Evolutionary conservation across 2,113 vertebrate species (phyloP), one percentile per base, ranked within the genome.

Genomic region (Odobenus rosmarus): DNA sequence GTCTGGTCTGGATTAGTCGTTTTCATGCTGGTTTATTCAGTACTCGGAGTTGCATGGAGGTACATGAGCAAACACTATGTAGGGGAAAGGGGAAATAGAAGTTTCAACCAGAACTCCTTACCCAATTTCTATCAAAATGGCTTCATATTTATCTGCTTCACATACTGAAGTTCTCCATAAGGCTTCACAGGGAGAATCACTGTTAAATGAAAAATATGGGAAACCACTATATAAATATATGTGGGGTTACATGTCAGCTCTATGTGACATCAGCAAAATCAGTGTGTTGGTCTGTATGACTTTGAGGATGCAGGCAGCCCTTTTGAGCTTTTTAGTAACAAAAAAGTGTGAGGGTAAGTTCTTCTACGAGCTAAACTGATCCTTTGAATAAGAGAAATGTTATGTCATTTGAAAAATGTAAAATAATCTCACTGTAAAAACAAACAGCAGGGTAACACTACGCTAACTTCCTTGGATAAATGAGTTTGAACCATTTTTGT

Each of bases 371-470:
- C 51, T 26, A 16, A 55, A 53, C 0, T 28, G 11, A 31, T 21
- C 36, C 5, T 39, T 18, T 10, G 39, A 4, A 28, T 4, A 31
- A 4, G 72, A 71, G 72, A 53, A 26, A 46, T 13, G 19, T 13
- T 69, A 26, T 5, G 19, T 59, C 61, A 13, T 84, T 61, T 6
- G 4, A 36, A 82, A 74, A 15, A 39, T 36, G 82, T 6, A 71
- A 62, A 59, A 46, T 59, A 18, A 69, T 49, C 62, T 71, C 57
- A 19, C 74, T 55, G 12, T 76, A 26, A 69, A 85, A 90, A 21
- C 12, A 59, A 42, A 55, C 0, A 15, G 19, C 6, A 5, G 19
- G 14, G 4, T 36, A 3, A 24, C 18, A 11, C 1, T 21, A 0
- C 16, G 9, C 42, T 39, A 16, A 16, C 9, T 42, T 46, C 21